Evolutionary conservation across 2,888 invertebrate species (phyloP).

Genomic region (Acleris holmiana): DNA sequence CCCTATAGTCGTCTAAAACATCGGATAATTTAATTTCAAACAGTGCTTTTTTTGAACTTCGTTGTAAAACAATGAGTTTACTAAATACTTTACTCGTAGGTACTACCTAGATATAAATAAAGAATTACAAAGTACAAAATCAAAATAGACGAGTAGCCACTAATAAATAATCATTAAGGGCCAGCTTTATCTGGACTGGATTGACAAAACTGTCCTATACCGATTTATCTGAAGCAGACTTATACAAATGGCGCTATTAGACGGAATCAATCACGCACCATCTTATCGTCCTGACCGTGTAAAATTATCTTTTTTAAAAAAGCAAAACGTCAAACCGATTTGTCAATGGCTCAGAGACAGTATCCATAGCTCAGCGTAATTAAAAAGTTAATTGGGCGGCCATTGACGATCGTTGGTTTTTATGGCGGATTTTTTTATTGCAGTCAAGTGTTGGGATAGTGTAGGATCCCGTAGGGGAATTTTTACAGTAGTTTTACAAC

Average conservation of each 20-base stretch:
- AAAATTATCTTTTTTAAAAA: slow-evolving; percentile 52
- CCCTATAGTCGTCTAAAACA: no score
- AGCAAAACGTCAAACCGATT: slow-evolving; percentile 49
- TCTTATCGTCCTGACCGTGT: slow-evolving; percentile 54
- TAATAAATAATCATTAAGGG: slow-evolving; percentile 1
- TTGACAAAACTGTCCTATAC: slow-evolving; percentile 42
- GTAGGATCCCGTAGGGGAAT: no score
- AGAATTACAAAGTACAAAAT: no score
- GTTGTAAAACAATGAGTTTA: no score
- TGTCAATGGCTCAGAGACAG: slow-evolving; percentile 58
- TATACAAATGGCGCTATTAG: slow-evolving; percentile 67
- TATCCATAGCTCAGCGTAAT: slow-evolving; percentile 50
- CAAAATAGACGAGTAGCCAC: no score
- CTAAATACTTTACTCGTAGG: no score
- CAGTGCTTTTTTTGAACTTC: no score
- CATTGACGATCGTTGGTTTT: slow-evolving; percentile 43
- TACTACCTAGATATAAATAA: no score
- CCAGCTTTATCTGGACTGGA: slow-evolving; percentile 36
- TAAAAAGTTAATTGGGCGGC: slow-evolving; percentile 61
- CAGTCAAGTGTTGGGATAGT: no score
- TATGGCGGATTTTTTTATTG: slow-evolving; percentile 31
- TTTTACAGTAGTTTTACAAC: no score
- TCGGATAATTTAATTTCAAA: no score
- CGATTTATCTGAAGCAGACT: slow-evolving; percentile 54
- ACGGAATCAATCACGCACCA: slow-evolving; percentile 59